Base-by-base conservation (phyloP, 2,113 vertebrate genomes). In the Heliornis fulica region DNA sequence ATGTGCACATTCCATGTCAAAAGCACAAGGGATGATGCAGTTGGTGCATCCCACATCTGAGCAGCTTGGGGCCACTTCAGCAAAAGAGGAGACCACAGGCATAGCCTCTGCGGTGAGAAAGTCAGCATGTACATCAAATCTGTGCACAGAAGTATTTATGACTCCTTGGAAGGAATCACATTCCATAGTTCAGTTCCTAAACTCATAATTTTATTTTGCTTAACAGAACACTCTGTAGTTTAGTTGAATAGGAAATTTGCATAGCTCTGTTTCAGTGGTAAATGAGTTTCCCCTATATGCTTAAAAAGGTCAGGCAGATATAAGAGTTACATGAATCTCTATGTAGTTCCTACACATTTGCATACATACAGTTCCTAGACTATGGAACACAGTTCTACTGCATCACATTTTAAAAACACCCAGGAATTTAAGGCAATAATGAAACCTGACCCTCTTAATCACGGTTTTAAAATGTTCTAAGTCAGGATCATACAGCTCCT, bases 1-100 rank as follows among this genome's bases (percentile, higher is more conserved):
- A 59, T 0, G n/a, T n/a, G 1, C 11, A n/a, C 6, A 4, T 6
- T 19, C 64, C 29, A 43, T 11, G 4, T 2, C 18, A 75, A n/a
- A 75, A 84, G 36, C 3, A 7, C 43, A 36, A 25, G 50, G 50
- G 28, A 28, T 29, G 26, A 81, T 0, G 0, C 18, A 32, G 22
- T 0, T 65, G 54, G 2, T 9, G 5, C 11, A 53, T 29, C 13
- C 9, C 26, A 28, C 40, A 60, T 25, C n/a, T 31, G n/a, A 43
- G 68, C 4, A 64, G 77, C 41, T 60, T 32, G 13, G 26, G 15
- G n/a, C 23, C 18, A 18, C 22, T 26, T 11, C 29, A 50, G 26
- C 9, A 20, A 41, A 26, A 75, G 16, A 28, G 0, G 3, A 75
- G 23, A 19, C 2, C 8, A 6, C 2, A 4, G n/a, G 63, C 14